Conservation (phyloP, 2,113 vertebrate genomes). For the Ariopsis seemanni region DNA sequence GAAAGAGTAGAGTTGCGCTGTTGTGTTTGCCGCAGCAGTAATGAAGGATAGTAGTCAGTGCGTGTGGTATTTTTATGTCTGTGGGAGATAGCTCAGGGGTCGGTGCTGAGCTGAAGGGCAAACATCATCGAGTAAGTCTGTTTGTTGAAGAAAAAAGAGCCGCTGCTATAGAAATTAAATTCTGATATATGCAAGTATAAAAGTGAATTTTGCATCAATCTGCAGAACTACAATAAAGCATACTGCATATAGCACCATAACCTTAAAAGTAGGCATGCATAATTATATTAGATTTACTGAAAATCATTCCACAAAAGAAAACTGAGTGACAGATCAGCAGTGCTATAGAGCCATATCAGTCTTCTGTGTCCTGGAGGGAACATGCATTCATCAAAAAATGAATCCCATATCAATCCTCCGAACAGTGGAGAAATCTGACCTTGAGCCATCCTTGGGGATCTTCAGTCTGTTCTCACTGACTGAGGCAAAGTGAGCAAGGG, state of each 20-base stretch:
- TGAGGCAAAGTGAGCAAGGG: background rate
- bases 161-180: background rate
- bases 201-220: background rate
- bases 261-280: background rate
- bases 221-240: too few species aligned
- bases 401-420: slow-evolving; percentile 15
- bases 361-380: slow-evolving; percentile 13
- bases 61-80: background rate
- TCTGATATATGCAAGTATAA: background rate
- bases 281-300: background rate
- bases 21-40: background rate
- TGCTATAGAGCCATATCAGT: background rate
- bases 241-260: background rate
- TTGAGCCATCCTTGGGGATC: slow-evolving; percentile 13
- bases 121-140: background rate
- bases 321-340: background rate
- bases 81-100: background rate
- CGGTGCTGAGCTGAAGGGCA: background rate
- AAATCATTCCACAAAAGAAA: background rate
- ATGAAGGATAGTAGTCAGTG: background rate
- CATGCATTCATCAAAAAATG: slow-evolving; percentile 4
- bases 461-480: background rate
- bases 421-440: slow-evolving; percentile 38
- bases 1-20: background rate
- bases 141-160: background rate